Base-by-base conservation (phyloP, 53 echinoderm and acorn worm genomes). In the Hippasteria phrygiana region DNA sequence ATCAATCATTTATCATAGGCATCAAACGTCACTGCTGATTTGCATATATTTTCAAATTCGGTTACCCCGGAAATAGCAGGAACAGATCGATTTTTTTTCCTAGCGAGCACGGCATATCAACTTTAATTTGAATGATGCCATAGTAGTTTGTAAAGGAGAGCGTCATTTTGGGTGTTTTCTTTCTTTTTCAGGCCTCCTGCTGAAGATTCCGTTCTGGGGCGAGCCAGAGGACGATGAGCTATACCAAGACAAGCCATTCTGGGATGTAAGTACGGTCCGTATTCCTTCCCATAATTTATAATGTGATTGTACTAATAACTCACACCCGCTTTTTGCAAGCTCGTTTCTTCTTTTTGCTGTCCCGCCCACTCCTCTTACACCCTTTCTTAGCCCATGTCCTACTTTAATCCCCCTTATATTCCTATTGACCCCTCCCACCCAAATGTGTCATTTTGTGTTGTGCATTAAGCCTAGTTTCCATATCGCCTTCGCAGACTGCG, bases 181-280 rank as follows among this genome's bases (percentile, higher is more conserved):
- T 24, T 59, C 26, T 13, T 55, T 45, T 85, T 7, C 47, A 95
- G 95, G 95, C 50, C 79, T 93, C 26, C 17, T 95, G 12, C 11
- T 95, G 86, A 95, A 95, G 88, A 41, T 95, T 48, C 89, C 88
- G 28, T 54, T 93, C 71, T 93, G 88, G 91, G 92, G 93, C 51
- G 93, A 90, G 31, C 92, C 92, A 0, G 85, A 36, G 12, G 95
- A 93, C 34, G 87, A 91, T 37, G 88, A 93, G 5, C 90, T 95
- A 20, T 93, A 65, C 67, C 90, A 93, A 31, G 97, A 97, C 73
- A 83, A 88, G 43, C 90, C 89, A 22, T 95, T 90, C 92, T 97
- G 97, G 97, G 97, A 97, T 89, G 97, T 97, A 81, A 95, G 97
- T 93, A 51, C 85, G 85, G 85, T 85, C 85, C 85, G 85, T 85